Conservation (phyloP, 2,797 vertebrate species). For the Emys orbicularis region DNA sequence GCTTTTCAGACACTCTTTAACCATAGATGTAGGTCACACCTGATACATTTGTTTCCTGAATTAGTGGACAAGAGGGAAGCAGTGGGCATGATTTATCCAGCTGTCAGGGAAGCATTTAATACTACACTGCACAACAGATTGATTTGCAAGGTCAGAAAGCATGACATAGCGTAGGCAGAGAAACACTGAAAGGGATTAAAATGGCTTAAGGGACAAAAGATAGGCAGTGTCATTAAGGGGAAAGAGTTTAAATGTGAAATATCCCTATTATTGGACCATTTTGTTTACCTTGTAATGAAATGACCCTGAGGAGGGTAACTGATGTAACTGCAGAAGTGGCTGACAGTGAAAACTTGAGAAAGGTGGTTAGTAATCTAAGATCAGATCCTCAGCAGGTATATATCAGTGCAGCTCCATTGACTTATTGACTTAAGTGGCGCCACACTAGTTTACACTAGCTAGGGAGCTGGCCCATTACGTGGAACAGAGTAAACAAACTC, state of each 20-base stretch:
- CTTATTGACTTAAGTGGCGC: not conserved
- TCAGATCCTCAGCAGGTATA: not conserved
- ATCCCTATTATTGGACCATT: accelerated
- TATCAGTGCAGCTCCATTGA: not conserved
- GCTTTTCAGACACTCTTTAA: not conserved
- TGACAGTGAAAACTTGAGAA: not conserved
- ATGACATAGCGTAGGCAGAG: not conserved
- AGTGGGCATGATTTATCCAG: not conserved
- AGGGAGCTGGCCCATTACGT: not conserved
- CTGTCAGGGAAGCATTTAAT: constrained; percentile 18
- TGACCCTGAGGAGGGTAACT: not conserved
- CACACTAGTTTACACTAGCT: not conserved
- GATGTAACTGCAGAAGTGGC: not conserved
- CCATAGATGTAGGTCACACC: not conserved
- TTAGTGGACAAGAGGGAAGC: not conserved
- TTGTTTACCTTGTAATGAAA: not conserved
- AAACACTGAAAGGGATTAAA: constrained; percentile 21
- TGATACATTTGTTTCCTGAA: constrained; percentile 23
- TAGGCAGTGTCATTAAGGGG: not conserved
- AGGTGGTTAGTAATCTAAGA: not conserved
- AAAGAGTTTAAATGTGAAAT: not conserved
- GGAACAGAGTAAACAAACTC: not conserved
- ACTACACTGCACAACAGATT: not conserved
- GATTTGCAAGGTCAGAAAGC: constrained; percentile 43
- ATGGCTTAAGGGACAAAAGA: not conserved